Base-by-base conservation (phyloP, 2,113 vertebrate species). In the Hystrix cristata region DNA sequence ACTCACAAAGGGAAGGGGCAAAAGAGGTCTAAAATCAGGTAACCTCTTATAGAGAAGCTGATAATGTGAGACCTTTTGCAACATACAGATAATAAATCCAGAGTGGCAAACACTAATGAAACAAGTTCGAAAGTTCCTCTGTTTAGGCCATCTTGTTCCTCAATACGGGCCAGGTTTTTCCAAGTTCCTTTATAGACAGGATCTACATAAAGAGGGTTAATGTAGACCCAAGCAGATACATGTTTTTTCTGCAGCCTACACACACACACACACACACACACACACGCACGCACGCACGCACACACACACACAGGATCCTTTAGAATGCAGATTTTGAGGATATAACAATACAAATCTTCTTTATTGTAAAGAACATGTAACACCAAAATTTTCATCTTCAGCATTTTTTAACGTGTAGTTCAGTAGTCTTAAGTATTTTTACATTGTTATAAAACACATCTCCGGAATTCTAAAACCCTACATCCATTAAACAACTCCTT, bases 321-420 rank as follows among this genome's bases (percentile, higher is more conserved):
- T 60, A 69, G 59, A 95, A 91, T 57, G 18, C 27, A 85, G 13
- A 85, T 62, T 78, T 88, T 93, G 60, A 91, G 19, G 55, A 76
- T 8, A 7, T 82, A 87, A 53, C 27, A 53, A 8, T 80, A 65
- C 2, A 69, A 46, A 38, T 67, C 14, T 60, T 80, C 91, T 67
- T 48, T 90, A 16, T 83, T 60, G 78, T 55, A 57, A 96, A 85
- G 67, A 71, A 10, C 8, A n/a, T 21, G 2, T 25, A 29, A 76
- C 72, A 60, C 4, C 59, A 53, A 94, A 91, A 18, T 82, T n/a
- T 57, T 48, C 31, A 51, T 76, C 53, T 55, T 60, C 60, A 86
- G 21, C 5, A 60, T 53, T 81, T 87, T 90, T 60, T 57, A 79
- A 29, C 84, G 53, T 60, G 31, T 11, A 23, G 43, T 85, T 86